Percentiles rank a stretch among this genome's conserved stretches.
These are phyloP conservation scores for Lethocerus indicus DNA, from an alignment of 1,140 invertebrate species.

Conservation along the genomic window DNA sequence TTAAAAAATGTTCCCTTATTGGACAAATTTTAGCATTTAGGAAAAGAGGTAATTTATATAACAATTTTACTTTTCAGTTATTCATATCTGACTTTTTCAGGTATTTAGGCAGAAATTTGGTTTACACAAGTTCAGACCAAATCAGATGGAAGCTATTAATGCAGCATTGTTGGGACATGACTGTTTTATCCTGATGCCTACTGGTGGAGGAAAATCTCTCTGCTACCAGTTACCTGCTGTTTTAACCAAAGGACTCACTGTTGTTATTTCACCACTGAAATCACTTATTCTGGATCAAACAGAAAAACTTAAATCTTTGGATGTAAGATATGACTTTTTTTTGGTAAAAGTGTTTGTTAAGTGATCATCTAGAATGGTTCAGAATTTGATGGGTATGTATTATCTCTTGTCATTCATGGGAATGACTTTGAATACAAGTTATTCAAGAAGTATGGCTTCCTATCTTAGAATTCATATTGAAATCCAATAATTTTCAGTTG, in stretches of 20 bases:
- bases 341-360: background rate
- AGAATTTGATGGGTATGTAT: too few species aligned
- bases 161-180: conserved; percentile 74
- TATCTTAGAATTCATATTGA: too few species aligned
- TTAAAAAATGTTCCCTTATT: too few species aligned
- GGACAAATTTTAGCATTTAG: too few species aligned
- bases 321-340: conserved; percentile 34
- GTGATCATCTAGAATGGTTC: too few species aligned
- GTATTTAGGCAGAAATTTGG: conserved; percentile 67
- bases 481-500: too few species aligned
- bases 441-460: too few species aligned
- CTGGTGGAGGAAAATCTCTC: conserved; percentile 92
- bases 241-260: conserved; percentile 54
- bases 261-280: conserved; percentile 89
- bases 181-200: conserved; percentile 94
- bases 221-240: conserved; percentile 84
- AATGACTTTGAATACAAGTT: too few species aligned
- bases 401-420: background rate
- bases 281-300: conserved; percentile 93
- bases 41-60: too few species aligned
- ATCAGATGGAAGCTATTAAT: conserved; percentile 90
- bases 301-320: conserved; percentile 62
- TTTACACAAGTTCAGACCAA: conserved; percentile 69
- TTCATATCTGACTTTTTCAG: conserved; percentile 20
- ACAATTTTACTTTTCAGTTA: conserved; percentile 6